Evolutionary conservation across 2,888 invertebrate genomes (phyloP), one percentile per base, ranked within the genome.

Genomic region (Orchesellides sinensis): DNA sequence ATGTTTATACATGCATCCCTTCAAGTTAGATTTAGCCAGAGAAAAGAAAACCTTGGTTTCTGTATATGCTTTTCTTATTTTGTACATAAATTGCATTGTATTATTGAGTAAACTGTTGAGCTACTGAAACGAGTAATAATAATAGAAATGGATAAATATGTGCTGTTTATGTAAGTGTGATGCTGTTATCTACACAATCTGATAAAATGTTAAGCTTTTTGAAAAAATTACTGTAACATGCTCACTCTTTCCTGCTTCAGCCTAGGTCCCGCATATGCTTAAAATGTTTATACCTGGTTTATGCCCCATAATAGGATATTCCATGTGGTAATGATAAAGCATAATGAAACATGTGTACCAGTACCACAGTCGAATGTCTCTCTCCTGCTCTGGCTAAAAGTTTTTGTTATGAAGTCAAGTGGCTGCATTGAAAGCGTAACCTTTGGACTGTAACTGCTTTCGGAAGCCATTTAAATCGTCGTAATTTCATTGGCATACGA

Each of bases 191-290:
- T n/a, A 40, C 35, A 65, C 40, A 47, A 77, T 77, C 77, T 68
- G 65, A 77, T 68, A 77, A 45, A 1, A 27, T 17, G 49, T 12
- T n/a, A 23, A 61, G 52, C 73, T 56, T 54, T 75, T 59, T 59
- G 61, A 63, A 74, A 77, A 75, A 75, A 75, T 65, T 77, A 77
- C 77, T 68, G 77, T 77, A 77, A 77, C 77, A 77, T 77, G 77
- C 56, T 77, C 12, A 45, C 75, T 66, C 61, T 75, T 66, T 75
- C 66, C 74, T 74, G 63, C 27, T 52, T 29, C 25, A 12, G 65
- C 21, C 23, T 19, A n/a, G 2, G n/a, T n/a, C n/a, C n/a, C n/a
- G n/a, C n/a, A n/a, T n/a, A n/a, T n/a, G n/a, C n/a, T n/a, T n/a
- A n/a, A n/a, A n/a, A n/a, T n/a, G n/a, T n/a, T n/a, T n/a, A n/a